phyloP scores from a whole-genome alignment of 30 jellyfish, hydroid and myxozoan genomes.

The Hydra vulgaris region DNA sequence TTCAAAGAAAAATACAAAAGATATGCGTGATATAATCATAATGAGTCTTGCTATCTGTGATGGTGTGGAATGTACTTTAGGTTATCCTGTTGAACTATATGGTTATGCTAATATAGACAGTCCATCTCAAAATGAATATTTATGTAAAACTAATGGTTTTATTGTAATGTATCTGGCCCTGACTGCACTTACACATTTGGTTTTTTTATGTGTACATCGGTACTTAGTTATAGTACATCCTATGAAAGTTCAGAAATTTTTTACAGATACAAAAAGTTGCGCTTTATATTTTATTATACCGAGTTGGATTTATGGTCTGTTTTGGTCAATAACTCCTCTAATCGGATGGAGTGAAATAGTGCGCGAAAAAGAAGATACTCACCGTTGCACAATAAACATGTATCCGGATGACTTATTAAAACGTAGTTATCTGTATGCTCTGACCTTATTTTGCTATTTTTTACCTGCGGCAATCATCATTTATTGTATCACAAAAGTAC shows the following conservation, averaged over 20 bases:
- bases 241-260: neutral
- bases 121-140: neutral
- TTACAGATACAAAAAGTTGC: neutral
- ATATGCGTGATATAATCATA: neutral
- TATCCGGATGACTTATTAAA: neutral
- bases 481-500: neutral
- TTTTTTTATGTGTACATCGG: neutral
- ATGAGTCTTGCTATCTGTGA: slow-evolving; percentile 1
- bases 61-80: neutral
- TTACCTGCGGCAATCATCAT: neutral
- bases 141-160: neutral
- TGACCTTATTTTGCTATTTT: neutral
- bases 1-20: neutral
- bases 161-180: neutral
- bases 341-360: neutral
- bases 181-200: neutral
- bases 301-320: neutral
- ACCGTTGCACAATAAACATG: neutral
- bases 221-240: neutral
- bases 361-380: neutral
- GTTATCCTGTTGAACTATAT: neutral
- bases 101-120: neutral
- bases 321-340: slow-evolving; percentile 3
- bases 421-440: neutral
- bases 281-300: neutral